These are phyloP conservation scores for Cepaea nemoralis DNA, from an alignment of 1,140 invertebrate genomes.

Conservation along the genomic window DNA sequence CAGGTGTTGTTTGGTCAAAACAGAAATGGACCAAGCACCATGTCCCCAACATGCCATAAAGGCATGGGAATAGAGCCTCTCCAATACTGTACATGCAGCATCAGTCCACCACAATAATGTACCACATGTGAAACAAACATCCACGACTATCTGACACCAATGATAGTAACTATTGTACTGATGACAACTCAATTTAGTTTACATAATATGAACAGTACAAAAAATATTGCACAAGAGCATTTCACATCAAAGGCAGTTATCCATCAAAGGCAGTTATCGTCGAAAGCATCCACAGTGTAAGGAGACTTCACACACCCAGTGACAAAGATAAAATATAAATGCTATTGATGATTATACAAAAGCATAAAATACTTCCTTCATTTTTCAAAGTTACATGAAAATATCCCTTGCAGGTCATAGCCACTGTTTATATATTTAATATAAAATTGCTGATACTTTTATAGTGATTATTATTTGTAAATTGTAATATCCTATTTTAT, in stretches of 20 bases:
- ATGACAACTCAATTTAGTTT: neutral
- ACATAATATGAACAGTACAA: neutral
- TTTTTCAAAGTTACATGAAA: neutral
- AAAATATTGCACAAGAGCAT: constrained; percentile 2
- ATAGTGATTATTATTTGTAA: neutral
- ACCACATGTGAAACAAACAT: too few relatives aligned
- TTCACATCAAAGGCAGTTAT: neutral
- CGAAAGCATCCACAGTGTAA: neutral
- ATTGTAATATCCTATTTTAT: neutral
- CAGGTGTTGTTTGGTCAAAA: too few relatives aligned
- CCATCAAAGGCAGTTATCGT: neutral
- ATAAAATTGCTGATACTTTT: neutral
- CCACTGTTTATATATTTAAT: neutral
- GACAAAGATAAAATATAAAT: neutral
- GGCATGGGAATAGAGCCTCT: too few relatives aligned
- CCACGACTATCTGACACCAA: too few relatives aligned
- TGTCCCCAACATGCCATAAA: too few relatives aligned
- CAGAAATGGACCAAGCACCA: too few relatives aligned
- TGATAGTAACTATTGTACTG: neutral
- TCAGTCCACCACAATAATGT: too few relatives aligned
- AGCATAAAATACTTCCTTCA: neutral
- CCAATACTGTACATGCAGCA: too few relatives aligned
- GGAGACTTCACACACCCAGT: too few relatives aligned
- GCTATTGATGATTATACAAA: neutral
- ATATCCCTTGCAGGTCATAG: neutral